Evolutionary conservation across 2,888 invertebrate species (phyloP).

Genomic region (Chironomus riparius): DNA sequence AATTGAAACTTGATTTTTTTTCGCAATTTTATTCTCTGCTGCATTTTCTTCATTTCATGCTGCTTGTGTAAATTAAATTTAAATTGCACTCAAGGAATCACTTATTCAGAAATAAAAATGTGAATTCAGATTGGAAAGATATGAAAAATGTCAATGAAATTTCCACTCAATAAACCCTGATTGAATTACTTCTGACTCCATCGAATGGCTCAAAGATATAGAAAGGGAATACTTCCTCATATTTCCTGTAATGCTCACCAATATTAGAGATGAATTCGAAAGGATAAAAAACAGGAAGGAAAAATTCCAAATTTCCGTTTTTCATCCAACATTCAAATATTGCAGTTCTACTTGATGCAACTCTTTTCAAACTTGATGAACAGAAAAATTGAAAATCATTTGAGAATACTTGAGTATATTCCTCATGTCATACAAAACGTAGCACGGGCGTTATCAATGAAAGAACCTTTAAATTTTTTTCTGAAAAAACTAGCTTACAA

Average conservation of each 20-base stretch:
- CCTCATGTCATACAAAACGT: too few species aligned
- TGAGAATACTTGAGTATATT: too few species aligned
- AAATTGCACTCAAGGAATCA: not conserved
- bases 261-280: not conserved
- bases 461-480: too few species aligned
- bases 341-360: too few species aligned
- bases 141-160: slow-evolving; percentile 5
- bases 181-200: not conserved
- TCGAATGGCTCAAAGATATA: too few species aligned
- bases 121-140: not conserved
- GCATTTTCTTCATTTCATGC: too few species aligned
- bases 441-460: too few species aligned
- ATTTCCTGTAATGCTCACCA: not conserved
- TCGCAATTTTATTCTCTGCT: too few species aligned
- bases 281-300: not conserved
- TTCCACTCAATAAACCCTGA: slow-evolving; percentile 12
- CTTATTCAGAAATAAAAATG: too few species aligned
- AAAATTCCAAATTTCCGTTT: not conserved
- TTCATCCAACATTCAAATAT: not conserved
- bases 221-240: not conserved
- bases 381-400: not conserved
- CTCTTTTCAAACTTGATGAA: not conserved
- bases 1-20: not conserved
- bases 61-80: too few species aligned
- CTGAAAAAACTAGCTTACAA: too few species aligned